Base-by-base conservation (phyloP, 2,888 invertebrate genomes). In the Dendrolimus houi region DNA sequence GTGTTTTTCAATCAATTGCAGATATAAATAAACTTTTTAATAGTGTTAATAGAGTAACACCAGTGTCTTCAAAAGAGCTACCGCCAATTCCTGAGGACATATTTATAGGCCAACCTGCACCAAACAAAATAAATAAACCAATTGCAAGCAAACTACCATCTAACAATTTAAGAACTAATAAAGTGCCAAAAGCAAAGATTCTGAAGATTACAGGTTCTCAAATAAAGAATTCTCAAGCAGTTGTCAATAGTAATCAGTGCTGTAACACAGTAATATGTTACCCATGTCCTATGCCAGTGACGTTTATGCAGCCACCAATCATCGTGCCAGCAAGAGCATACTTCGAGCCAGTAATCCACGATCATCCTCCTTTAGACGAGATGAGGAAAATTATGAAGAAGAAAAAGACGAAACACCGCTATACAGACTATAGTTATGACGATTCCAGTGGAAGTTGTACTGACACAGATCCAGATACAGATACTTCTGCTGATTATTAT, bases 331-430 rank as follows among this genome's bases (percentile, higher is more conserved):
- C 72, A 52, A 74, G 63, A 40, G 64, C 80, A 0, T 74, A 75
- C 40, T 89, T 64, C 60, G 86, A 87, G 58, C 81, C 79, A 0
- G 85, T 87, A 6, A 61, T 70, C 6, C 88, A 87, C 54, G 66
- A 85, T 52, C 88, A 89, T 58, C 88, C 88, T 1, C 79, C 85
- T 0, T 53, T 78, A 1, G 53, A 70, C 10, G 61, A 73, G 52
- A 77, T 88, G 14, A 72, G 65, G 55, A 62, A 66, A 53, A 65
- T 83, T 1, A 71, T 83, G 41, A 54, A 63, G 55, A 66, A 58
- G 53, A 58, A 64, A 29, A 59, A 62, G 57, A 65, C 67, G 63
- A 59, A 64, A 29, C 54, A 61, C 47, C 47, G 47, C 47, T 47
- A 47, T 12, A 2, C 47, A 9, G 54, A 60, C 40, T 42, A 57